Evolutionary conservation across 2,113 vertebrate species (phyloP).

Genomic region (Recurvirostra avosetta): DNA sequence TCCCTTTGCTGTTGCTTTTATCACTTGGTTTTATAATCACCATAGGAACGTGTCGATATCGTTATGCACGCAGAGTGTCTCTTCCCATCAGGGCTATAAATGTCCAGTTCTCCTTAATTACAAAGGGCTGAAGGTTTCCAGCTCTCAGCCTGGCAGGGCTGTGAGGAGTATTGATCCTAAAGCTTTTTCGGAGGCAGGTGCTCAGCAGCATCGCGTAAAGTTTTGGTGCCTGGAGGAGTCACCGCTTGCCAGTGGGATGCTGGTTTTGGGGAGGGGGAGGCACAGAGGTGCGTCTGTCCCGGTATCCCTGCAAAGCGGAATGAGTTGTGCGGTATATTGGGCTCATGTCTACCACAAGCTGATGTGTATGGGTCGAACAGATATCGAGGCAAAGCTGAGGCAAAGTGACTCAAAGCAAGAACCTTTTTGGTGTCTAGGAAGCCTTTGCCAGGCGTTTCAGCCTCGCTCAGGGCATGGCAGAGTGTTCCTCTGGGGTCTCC

Average conservation of each 20-base stretch:
- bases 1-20: not conserved
- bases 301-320: not conserved
- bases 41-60: not conserved
- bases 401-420: not conserved
- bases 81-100: not conserved
- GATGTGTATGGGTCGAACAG: not conserved
- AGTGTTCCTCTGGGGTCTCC: fast-evolving
- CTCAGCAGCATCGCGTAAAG: not conserved
- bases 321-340: fast-evolving
- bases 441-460: fast-evolving
- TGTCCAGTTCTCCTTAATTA: not conserved
- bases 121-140: not conserved
- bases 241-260: not conserved
- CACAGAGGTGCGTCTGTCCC: not conserved
- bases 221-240: not conserved
- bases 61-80: not conserved
- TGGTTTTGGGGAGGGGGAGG: not conserved
- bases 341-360: not conserved
- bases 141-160: not conserved
- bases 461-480: not conserved
- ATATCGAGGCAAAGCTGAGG: fast-evolving
- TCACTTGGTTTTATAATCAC: not conserved
- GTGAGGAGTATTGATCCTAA: not conserved
- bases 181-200: not conserved
- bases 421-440: not conserved